These are phyloP conservation scores for Chionis minor DNA, from an alignment of 2,113 vertebrate species.

Conservation along the genomic window DNA sequence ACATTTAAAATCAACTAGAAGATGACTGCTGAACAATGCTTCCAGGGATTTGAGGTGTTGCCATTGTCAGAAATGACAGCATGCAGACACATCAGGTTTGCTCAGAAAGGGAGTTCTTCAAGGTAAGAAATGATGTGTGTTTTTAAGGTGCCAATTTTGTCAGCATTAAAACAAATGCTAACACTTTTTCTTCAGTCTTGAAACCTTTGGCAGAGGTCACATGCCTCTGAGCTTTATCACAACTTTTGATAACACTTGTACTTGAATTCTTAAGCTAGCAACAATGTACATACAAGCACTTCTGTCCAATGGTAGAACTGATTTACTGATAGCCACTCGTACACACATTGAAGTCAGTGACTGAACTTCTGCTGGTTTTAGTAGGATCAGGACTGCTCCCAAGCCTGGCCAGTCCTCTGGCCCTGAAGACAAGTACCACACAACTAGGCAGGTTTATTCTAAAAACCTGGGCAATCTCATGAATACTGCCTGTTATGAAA, in stretches of 20 bases:
- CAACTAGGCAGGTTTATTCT: neutral
- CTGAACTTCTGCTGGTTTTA: neutral
- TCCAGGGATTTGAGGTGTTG: neutral
- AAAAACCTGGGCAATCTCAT: neutral
- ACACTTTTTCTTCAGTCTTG: neutral
- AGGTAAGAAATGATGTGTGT: neutral
- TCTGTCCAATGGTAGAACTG: neutral
- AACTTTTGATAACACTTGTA: neutral
- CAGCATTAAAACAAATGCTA: neutral
- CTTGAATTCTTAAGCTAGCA: neutral
- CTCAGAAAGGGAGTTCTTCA: neutral
- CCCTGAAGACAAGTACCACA: neutral
- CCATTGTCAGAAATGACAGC: constrained; percentile 38
- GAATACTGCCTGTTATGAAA: neutral
- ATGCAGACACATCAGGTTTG: neutral
- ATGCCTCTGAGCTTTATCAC: neutral
- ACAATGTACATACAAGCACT: neutral
- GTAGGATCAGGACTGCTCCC: neutral
- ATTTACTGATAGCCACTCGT: neutral
- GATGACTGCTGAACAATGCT: constrained; percentile 12
- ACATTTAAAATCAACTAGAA: neutral
- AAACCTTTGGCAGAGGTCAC: neutral
- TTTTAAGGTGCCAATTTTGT: neutral
- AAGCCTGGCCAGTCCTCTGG: neutral
- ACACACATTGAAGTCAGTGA: neutral